These are phyloP conservation scores for Tupaia tana DNA, from an alignment of 2,113 vertebrate species.

Conservation along the genomic window DNA sequence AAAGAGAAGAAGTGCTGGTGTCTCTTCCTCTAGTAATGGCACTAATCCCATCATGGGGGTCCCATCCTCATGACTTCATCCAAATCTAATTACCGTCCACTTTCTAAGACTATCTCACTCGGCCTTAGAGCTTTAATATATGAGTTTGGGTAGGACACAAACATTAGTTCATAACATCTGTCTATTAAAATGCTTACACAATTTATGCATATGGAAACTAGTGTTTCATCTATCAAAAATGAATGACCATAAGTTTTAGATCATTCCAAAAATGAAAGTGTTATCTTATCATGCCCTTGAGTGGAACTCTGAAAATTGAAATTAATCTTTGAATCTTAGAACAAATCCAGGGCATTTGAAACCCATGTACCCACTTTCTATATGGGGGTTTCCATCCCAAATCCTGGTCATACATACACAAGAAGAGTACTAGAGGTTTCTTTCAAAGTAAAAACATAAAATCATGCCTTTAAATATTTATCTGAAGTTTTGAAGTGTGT, in stretches of 20 bases:
- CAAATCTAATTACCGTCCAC: neutral
- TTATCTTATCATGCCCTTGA: neutral
- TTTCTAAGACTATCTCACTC: neutral
- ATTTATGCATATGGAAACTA: neutral
- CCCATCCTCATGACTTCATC: neutral
- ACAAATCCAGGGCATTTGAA: neutral
- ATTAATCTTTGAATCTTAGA: neutral
- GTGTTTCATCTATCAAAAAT: neutral
- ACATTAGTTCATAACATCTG: neutral
- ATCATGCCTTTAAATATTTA: neutral
- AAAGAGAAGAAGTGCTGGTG: neutral
- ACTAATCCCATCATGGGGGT: neutral
- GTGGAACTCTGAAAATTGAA: neutral
- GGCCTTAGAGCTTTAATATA: neutral
- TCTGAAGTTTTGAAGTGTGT: neutral
- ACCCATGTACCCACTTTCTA: no score
- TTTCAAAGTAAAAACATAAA: neutral
- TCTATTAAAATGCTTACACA: neutral
- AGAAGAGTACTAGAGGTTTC: neutral
- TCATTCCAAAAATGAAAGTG: neutral
- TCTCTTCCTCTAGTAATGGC: neutral
- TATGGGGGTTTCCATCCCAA: no score
- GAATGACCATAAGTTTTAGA: neutral
- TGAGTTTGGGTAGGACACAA: neutral
- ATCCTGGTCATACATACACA: fast-evolving